Conservation (phyloP, 2,888 invertebrate genomes). For the Meandrusa payeni region DNA sequence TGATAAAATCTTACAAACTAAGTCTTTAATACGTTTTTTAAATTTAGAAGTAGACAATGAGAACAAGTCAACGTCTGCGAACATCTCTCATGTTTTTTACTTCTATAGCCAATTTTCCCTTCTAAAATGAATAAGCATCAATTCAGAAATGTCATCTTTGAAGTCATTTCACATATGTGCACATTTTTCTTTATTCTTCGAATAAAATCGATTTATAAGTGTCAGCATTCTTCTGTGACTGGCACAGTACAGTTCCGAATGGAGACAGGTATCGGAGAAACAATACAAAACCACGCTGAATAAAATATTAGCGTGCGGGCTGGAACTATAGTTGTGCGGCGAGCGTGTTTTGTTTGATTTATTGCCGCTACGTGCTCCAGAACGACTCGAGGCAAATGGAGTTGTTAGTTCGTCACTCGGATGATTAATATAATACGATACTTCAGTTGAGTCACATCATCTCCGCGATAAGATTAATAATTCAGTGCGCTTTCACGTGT, state of each 20-base stretch:
- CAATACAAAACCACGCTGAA: slow-evolving; percentile 39
- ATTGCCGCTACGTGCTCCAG: slow-evolving; percentile 43
- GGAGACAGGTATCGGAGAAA: slow-evolving; percentile 35
- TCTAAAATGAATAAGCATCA: too few relatives aligned
- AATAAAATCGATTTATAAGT: slow-evolving; percentile 43
- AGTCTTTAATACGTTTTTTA: too few relatives aligned
- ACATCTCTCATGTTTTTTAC: too few relatives aligned
- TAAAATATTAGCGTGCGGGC: slow-evolving; percentile 41
- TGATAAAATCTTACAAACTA: too few relatives aligned
- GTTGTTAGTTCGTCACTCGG: slow-evolving; percentile 54
- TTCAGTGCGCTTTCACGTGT: slow-evolving; percentile 15
- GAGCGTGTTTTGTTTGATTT: slow-evolving; percentile 43
- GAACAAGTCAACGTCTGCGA: too few relatives aligned
- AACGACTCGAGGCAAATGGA: slow-evolving; percentile 44
- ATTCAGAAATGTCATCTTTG: slow-evolving; percentile 9
- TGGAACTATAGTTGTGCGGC: slow-evolving; percentile 22
- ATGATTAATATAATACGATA: slow-evolving; percentile 48
- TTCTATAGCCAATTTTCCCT: too few relatives aligned
- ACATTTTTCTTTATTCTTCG: slow-evolving; percentile 26
- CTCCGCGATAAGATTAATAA: slow-evolving; percentile 29
- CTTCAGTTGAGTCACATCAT: slow-evolving; percentile 32
- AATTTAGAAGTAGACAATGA: too few relatives aligned
- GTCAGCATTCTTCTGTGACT: slow-evolving; percentile 38
- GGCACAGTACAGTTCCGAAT: slow-evolving; percentile 36
- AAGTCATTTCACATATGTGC: slow-evolving; percentile 26